phyloP scores from a whole-genome alignment of 2,888 invertebrate genomes.

The Spilarctia lutea region DNA sequence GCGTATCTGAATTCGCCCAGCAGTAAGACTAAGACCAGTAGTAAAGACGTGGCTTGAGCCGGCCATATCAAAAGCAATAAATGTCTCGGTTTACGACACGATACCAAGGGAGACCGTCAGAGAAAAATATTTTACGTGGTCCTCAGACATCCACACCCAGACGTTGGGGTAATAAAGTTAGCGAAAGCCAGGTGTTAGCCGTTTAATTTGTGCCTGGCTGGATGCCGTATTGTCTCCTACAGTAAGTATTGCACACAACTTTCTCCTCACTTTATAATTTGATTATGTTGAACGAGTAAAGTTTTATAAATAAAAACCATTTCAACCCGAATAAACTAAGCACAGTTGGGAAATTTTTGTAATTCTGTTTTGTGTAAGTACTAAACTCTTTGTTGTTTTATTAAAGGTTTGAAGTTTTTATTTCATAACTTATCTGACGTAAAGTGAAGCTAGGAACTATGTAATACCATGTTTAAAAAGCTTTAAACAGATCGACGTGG shows the following conservation, averaged over 20 bases:
- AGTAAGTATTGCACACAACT: conserved; percentile 18
- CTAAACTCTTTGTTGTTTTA: background rate
- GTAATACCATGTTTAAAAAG: background rate
- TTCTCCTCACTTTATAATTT: conserved; percentile 32
- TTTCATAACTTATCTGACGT: background rate
- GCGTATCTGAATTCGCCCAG: conserved; percentile 16
- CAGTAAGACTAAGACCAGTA: conserved; percentile 21
- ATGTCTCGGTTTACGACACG: conserved; percentile 72
- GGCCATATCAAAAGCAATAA: conserved; percentile 70
- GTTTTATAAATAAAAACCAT: conserved; percentile 11
- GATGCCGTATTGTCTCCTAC: conserved; percentile 13
- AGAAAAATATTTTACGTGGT: conserved; percentile 66
- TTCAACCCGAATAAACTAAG: conserved; percentile 2
- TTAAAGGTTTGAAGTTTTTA: background rate
- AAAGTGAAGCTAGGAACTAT: background rate
- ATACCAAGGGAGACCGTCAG: conserved; percentile 59
- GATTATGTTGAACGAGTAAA: conserved; percentile 16
- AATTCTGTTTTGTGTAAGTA: background rate
- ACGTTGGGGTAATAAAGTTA: conserved; percentile 69
- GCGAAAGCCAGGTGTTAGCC: conserved; percentile 64
- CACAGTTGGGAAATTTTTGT: background rate
- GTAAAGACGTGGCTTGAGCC: conserved; percentile 53
- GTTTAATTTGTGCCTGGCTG: conserved; percentile 58
- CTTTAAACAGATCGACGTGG: background rate
- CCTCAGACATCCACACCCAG: conserved; percentile 47